phyloP scores from a whole-genome alignment of 1,140 invertebrate species.

The Paraescarpia echinospica region DNA sequence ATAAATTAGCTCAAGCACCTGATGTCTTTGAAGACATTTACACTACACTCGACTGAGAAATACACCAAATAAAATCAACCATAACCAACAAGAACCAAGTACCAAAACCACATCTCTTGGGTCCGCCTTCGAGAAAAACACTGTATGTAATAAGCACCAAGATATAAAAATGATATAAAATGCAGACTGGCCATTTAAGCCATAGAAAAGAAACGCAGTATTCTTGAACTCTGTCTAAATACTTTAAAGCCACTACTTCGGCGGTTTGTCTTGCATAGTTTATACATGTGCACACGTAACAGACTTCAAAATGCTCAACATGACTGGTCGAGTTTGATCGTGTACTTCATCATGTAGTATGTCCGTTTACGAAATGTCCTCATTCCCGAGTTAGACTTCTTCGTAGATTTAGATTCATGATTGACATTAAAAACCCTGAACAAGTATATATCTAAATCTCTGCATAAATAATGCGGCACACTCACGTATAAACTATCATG shows the following conservation, averaged over 20 bases:
- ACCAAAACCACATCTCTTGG: neutral
- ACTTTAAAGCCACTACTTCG: neutral
- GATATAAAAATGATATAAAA: neutral
- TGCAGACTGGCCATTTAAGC: neutral
- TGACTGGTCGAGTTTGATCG: neutral
- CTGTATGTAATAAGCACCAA: neutral
- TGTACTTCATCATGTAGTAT: no score
- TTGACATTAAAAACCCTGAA: neutral
- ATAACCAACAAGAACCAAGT: neutral
- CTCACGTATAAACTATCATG: neutral
- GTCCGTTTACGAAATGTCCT: neutral
- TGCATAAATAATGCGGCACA: neutral
- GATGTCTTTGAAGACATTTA: neutral
- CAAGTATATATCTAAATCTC: neutral
- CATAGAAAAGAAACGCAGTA: neutral
- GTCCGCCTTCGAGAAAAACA: neutral
- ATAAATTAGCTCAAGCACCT: neutral
- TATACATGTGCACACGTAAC: neutral
- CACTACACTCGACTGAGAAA: neutral
- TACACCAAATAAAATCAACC: neutral
- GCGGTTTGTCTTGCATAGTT: neutral
- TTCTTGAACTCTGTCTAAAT: neutral
- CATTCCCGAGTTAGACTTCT: neutral
- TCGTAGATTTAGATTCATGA: neutral
- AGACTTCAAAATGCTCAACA: neutral